Conservation (phyloP, 2,797 vertebrate species). For the Scarus forsteni region DNA sequence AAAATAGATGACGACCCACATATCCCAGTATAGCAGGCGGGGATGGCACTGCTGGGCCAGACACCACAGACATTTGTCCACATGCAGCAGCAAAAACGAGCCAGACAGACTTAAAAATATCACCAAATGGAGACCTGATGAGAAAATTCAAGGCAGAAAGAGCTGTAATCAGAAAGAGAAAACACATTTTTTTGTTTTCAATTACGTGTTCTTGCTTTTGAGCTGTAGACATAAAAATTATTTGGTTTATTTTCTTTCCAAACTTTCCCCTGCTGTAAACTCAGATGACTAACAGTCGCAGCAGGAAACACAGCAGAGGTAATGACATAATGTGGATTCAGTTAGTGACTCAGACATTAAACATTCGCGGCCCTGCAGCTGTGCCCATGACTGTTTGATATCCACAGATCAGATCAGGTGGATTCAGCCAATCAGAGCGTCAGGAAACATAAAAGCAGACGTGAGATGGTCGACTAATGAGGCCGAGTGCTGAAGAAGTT, state of each 20-base stretch:
- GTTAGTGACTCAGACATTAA: conserved; percentile 46
- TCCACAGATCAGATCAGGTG: conserved; percentile 25
- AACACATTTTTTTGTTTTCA: too few species aligned
- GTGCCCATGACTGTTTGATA: conserved; percentile 26
- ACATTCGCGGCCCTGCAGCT: conserved; percentile 28
- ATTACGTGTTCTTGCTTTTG: neutral
- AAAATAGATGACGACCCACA: conserved; percentile 86
- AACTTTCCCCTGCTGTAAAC: neutral
- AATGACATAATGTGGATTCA: conserved; percentile 32
- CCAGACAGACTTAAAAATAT: neutral
- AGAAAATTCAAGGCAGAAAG: conserved; percentile 4
- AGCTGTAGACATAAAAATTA: neutral
- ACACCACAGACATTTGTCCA: conserved; percentile 60
- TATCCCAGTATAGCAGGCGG: conserved; percentile 60
- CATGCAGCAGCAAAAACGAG: conserved; percentile 31
- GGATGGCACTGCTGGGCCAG: conserved; percentile 57
- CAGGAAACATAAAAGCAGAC: neutral
- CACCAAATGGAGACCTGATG: neutral
- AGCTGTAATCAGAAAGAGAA: neutral
- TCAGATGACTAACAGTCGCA: conserved; percentile 11
- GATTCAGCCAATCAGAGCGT: conserved; percentile 17
- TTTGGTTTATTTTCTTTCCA: neutral
- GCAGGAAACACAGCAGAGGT: conserved; percentile 23
- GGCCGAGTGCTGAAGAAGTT: neutral
- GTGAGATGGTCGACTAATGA: conserved; percentile 1